Conservation (phyloP, 2,113 vertebrate species). For the Elephantulus edwardii region DNA sequence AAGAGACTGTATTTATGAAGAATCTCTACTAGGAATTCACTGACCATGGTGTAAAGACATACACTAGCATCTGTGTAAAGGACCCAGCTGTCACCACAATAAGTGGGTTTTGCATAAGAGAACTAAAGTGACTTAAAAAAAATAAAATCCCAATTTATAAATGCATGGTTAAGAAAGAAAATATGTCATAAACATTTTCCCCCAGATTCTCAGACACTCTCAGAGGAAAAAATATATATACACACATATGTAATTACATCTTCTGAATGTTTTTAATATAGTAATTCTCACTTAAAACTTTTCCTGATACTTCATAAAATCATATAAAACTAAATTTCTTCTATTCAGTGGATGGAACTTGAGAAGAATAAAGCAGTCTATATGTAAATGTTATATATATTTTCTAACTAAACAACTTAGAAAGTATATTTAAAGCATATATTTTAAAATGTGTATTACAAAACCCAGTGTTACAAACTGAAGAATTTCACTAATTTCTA, state of each 20-base stretch:
- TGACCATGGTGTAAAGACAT: too few species aligned
- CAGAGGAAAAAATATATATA: background rate
- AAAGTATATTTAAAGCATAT: background rate
- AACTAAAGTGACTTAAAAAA: too few species aligned
- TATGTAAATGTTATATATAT: background rate
- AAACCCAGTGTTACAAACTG: background rate
- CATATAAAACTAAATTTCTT: background rate
- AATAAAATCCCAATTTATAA: too few species aligned
- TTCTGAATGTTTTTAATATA: conserved; percentile 8
- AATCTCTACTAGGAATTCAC: too few species aligned
- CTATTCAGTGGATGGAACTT: background rate
- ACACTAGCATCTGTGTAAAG: too few species aligned
- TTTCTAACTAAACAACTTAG: background rate
- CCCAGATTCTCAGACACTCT: background rate
- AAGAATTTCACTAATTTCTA: background rate
- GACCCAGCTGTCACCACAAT: too few species aligned
- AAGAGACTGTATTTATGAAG: too few species aligned
- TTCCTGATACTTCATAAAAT: background rate
- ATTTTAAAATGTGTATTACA: background rate
- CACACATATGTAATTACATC: background rate
- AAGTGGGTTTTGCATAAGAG: too few species aligned
- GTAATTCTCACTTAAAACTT: background rate
- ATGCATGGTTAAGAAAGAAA: background rate
- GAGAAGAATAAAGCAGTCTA: background rate
- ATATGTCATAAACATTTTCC: background rate